These are phyloP conservation scores for Gryllus longicercus DNA, from an alignment of 2,888 invertebrate species.

Conservation along the genomic window DNA sequence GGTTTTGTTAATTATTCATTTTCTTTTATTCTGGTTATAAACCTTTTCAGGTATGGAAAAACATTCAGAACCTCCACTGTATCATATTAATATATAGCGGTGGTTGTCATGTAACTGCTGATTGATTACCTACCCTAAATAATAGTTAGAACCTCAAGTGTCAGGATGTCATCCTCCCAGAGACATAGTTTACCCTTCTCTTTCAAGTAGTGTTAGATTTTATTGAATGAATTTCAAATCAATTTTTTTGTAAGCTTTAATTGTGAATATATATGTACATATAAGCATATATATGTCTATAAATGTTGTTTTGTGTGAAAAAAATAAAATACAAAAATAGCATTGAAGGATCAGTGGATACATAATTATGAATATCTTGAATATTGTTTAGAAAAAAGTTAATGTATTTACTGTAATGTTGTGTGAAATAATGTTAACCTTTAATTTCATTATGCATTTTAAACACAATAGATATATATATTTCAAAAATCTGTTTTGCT, in stretches of 20 bases:
- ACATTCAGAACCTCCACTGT: slow-evolving; percentile 4
- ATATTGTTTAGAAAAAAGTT: slow-evolving; percentile 8
- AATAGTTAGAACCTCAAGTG: neutral
- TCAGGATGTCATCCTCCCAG: neutral
- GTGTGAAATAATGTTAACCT: neutral
- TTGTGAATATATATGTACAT: slow-evolving; percentile 31
- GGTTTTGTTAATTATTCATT: neutral
- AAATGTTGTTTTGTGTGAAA: slow-evolving; percentile 3
- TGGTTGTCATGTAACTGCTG: slow-evolving; percentile 11
- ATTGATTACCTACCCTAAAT: neutral
- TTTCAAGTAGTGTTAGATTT: neutral
- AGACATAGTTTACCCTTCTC: neutral
- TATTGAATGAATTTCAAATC: slow-evolving; percentile 11
- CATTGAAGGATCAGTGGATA: neutral
- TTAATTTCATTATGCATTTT: slow-evolving; percentile 1
- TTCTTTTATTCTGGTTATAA: neutral
- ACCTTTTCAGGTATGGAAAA: neutral
- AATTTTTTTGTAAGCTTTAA: slow-evolving; percentile 26
- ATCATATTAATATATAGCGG: neutral
- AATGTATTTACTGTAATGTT: slow-evolving; percentile 3
- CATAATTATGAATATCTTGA: slow-evolving; percentile 1
- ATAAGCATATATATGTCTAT: slow-evolving; percentile 19
- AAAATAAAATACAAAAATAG: neutral
- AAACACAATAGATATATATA: neutral
- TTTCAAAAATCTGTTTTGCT: neutral